phyloP scores from a whole-genome alignment of 53 echinoderm and acorn worm species.

The Echinarachnius parma region DNA sequence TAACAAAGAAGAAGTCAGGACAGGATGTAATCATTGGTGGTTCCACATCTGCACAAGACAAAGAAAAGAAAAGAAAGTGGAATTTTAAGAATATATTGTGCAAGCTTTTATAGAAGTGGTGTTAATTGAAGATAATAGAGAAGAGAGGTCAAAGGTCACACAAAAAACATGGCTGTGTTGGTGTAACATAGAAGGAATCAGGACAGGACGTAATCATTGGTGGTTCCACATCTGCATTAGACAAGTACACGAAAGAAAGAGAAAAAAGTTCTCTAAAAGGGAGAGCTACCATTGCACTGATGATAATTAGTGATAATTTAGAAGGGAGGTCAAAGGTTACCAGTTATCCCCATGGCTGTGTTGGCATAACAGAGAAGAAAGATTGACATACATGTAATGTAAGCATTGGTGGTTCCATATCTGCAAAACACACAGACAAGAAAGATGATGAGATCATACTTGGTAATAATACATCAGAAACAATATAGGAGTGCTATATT shows the following conservation, averaged over 20 bases:
- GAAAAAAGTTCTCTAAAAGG: too few relatives aligned
- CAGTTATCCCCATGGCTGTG: slow-evolving; percentile 30
- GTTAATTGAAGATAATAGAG: too few relatives aligned
- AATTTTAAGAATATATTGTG: too few relatives aligned
- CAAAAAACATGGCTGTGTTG: slow-evolving; percentile 35
- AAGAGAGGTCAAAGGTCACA: slow-evolving; percentile 51
- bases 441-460: too few relatives aligned
- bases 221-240: slow-evolving; percentile 39
- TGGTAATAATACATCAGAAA: too few relatives aligned
- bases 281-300: too few relatives aligned
- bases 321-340: slow-evolving; percentile 54
- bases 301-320: too few relatives aligned
- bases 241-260: too few relatives aligned
- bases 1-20: slow-evolving; percentile 34
- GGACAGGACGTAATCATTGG: slow-evolving; percentile 51
- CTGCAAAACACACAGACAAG: too few relatives aligned
- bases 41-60: slow-evolving; percentile 39
- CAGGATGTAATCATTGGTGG: slow-evolving; percentile 41
- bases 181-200: slow-evolving; percentile 17
- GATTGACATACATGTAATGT: slow-evolving; percentile 45
- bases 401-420: slow-evolving; percentile 37
- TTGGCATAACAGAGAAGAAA: slow-evolving; percentile 18
- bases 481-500: too few relatives aligned
- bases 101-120: too few relatives aligned
- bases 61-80: too few relatives aligned